Base-by-base conservation (phyloP, 2,113 vertebrate species). In the Amia ocellicauda region DNA sequence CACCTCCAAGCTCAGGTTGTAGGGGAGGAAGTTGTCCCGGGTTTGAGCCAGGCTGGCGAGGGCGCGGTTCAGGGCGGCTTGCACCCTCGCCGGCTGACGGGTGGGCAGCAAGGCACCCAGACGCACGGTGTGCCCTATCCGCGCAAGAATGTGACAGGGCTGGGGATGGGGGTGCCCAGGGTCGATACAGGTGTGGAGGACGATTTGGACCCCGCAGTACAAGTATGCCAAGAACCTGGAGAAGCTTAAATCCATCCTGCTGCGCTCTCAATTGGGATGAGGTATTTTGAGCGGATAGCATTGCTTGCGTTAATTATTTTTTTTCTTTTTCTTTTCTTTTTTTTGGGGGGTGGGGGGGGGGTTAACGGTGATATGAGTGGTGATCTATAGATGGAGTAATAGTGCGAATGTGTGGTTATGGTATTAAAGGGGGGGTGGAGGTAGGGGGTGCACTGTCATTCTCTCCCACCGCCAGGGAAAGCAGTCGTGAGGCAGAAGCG, bases 1-100 rank as follows among this genome's bases (percentile, higher is more conserved):
- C 69, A 93, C 72, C 69, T 93, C 91, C 85, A 94, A 71, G 66
- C 89, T 93, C 73, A 91, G 81, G 79, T 93, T 94, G 81, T 81
- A 83, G 16, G 90, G 90, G 29, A 89, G 78, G 20, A 81, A 74
- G 73, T 80, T 78, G 57, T 73, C 71, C 51, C 67, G 71, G 53
- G 78, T 71, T 47, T 87, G 83, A 63, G 60, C 74, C 67, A 85
- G 29, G 17, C 81, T 80, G 29, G 71, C 71, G 16, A 74, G 68
- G 29, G 85, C 78, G 31, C 85, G 85, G 72, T 66, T 80, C 42
- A 89, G 83, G 55, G 86, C 80, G 42, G 83, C 73, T 75, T 86
- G 88, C 60, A 81, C 84, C 70, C 85, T 78, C 57, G 78, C 71
- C 45, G 78, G 68, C 52, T 78, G 69, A 56, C 74, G 70, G 72